phyloP scores from a whole-genome alignment of 2,113 vertebrate genomes.

The Centropristis striata region DNA sequence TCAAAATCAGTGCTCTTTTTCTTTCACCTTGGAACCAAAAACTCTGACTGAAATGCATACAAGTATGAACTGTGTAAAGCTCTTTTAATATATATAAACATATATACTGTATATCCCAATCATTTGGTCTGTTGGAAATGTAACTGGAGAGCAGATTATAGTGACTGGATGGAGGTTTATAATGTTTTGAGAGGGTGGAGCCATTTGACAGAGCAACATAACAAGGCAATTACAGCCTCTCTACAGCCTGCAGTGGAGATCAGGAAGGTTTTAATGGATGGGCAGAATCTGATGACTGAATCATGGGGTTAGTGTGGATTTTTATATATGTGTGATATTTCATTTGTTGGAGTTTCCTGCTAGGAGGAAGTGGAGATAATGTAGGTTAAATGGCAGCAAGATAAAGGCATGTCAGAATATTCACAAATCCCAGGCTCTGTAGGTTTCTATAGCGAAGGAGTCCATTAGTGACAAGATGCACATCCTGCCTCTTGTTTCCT shows the following conservation, averaged over 20 bases:
- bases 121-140: not conserved
- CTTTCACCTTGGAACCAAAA: not conserved
- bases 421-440: not conserved
- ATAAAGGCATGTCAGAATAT: constrained; percentile 15
- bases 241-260: not conserved
- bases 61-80: not conserved
- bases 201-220: not conserved
- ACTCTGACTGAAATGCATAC: not conserved
- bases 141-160: not conserved
- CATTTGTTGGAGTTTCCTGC: not conserved
- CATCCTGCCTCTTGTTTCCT: not conserved
- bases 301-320: constrained; percentile 7
- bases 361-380: constrained; percentile 1
- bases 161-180: not conserved
- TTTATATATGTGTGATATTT: not conserved
- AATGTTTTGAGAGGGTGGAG: constrained; percentile 22
- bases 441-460: not conserved
- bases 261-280: not conserved
- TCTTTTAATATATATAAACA: no score
- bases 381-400: constrained; percentile 7
- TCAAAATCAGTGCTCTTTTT: not conserved
- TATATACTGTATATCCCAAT: no score
- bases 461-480: not conserved
- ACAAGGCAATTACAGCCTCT: not conserved
- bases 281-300: not conserved